A percentile compares a stretch with the other conserved stretches of the same genome.
Evolutionary conservation across 2,113 vertebrate genomes (phyloP).

Genomic region (Erpornis zantholeuca): DNA sequence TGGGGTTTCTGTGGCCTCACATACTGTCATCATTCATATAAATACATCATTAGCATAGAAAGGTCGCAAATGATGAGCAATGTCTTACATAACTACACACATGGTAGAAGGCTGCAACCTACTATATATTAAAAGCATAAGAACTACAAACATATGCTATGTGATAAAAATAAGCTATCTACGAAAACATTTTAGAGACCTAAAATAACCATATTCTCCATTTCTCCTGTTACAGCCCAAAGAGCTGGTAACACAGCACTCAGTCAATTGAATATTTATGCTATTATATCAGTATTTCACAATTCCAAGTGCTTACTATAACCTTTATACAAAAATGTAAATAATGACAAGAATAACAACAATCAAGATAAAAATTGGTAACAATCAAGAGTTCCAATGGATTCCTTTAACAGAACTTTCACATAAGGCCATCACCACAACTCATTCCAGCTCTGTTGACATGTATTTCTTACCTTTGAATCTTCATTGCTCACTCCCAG

Average conservation of each 20-base stretch:
- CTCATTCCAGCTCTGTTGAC: background rate
- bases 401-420: background rate
- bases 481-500: conserved; percentile 86
- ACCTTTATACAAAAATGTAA: background rate
- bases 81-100: background rate
- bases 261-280: background rate
- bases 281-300: background rate
- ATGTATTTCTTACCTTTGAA: conserved; percentile 79
- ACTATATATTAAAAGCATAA: background rate
- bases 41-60: background rate
- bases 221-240: background rate
- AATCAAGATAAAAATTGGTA: background rate
- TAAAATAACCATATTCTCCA: background rate
- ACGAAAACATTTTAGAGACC: background rate
- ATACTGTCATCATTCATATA: background rate
- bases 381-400: background rate
- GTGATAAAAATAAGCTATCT: background rate
- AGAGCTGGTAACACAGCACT: background rate
- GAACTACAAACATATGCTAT: background rate
- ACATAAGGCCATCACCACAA: background rate
- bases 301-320: background rate
- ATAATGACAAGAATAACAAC: background rate
- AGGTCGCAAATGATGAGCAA: background rate
- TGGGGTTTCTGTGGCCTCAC: background rate
- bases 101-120: background rate